Evolutionary conservation across 1,140 invertebrate species (phyloP).

Genomic region (Hyles euphorbiae): DNA sequence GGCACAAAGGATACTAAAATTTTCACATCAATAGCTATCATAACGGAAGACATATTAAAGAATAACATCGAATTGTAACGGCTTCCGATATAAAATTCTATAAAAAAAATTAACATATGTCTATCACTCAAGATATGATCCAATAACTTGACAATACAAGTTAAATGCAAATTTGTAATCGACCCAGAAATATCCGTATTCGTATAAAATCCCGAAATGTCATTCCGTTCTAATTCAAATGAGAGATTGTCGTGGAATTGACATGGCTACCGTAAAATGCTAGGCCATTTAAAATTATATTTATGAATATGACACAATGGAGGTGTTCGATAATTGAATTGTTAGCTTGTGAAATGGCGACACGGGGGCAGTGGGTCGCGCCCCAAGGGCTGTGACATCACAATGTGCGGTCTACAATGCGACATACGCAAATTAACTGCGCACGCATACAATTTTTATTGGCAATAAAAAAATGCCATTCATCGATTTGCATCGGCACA

Average conservation of each 20-base stretch:
- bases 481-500: conserved; percentile 56
- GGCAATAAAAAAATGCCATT: conserved; percentile 65
- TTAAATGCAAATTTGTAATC: conserved; percentile 59
- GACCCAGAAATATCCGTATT: conserved; percentile 35
- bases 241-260: conserved; percentile 34
- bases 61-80: conserved; percentile 58
- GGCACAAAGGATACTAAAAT: conserved; percentile 34
- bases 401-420: conserved; percentile 59
- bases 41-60: conserved; percentile 59
- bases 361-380: conserved; percentile 63
- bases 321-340: conserved; percentile 64
- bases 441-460: conserved; percentile 62
- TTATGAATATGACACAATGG: conserved; percentile 56
- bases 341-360: conserved; percentile 54
- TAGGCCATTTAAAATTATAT: conserved; percentile 45
- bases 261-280: conserved; percentile 51
- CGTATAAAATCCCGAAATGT: conserved; percentile 32
- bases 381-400: conserved; percentile 41
- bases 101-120: conserved; percentile 63
- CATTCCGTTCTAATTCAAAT: conserved; percentile 59
- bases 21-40: conserved; percentile 53
- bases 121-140: conserved; percentile 63
- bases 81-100: conserved; percentile 31
- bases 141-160: conserved; percentile 46
- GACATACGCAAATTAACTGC: conserved; percentile 67